Evolutionary conservation across 2,888 invertebrate genomes (phyloP), one percentile per base, ranked within the genome.

Genomic region (Diarsia rubi): DNA sequence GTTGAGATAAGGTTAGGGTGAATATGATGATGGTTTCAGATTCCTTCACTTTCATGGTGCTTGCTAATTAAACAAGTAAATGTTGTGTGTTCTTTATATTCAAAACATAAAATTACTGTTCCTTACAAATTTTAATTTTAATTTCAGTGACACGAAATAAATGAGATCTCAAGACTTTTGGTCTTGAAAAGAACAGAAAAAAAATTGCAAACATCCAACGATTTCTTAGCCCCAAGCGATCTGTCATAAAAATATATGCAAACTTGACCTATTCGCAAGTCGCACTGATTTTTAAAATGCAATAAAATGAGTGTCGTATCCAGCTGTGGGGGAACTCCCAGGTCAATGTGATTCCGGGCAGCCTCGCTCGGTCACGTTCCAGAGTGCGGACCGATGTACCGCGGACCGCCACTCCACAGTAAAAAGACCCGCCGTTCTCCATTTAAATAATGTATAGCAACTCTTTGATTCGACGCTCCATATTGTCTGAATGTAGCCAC

Each of bases 361-460:
- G 89, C 88, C 88, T 86, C 91, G 91, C 91, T 93, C 93, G 95
- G 95, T 95, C 95, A 95, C 95, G 95, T 95, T 87, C 92, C 92
- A 93, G 94, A 96, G 96, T 96, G 96, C 96, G 94, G 95, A 95
- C 94, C 94, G 95, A 90, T 96, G 96, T 96, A 94, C 92, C 93
- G 91, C 93, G 92, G 92, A 94, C 95, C 95, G 90, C 95, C 93
- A 93, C 95, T 95, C 93, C 91, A 90, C 92, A 92, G 93, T 92
- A 94, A 95, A 96, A 96, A 95, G 94, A 94, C 91, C 92, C 91
- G 90, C 92, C 91, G 90, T 91, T 93, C 92, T 91, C 92, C 90
- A 94, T 95, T 95, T 95, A 93, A 95, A 95, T 95, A 95, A 95
- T 94, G 94, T 94, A 95, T 93, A 90, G 91, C 91, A 91, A 93